Evolutionary conservation across 2,888 invertebrate genomes (phyloP).

Genomic region (Phytoseiulus persimilis): DNA sequence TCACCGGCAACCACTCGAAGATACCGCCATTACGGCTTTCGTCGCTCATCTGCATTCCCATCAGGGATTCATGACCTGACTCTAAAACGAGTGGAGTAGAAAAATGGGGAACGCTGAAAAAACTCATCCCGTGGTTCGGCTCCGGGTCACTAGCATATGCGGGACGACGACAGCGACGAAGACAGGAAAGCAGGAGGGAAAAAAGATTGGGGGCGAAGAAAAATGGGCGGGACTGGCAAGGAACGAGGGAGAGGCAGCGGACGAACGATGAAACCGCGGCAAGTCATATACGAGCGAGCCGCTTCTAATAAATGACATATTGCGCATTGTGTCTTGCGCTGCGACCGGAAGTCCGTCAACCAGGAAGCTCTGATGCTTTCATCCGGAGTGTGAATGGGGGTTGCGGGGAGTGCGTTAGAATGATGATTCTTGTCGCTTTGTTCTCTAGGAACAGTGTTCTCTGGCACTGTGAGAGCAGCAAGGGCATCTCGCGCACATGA

Average conservation of each 20-base stretch:
- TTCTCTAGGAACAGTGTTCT: neutral
- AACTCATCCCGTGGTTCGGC: neutral
- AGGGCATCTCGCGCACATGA: neutral
- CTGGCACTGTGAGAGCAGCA: neutral
- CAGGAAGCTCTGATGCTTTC: neutral
- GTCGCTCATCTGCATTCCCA: neutral
- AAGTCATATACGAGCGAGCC: neutral
- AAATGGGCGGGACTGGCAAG: neutral
- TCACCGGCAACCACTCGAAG: neutral
- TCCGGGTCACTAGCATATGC: neutral
- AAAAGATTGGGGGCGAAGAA: neutral
- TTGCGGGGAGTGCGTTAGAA: neutral
- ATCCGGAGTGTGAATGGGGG: neutral
- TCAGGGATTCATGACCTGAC: neutral
- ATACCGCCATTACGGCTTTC: too few species aligned
- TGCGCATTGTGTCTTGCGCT: neutral
- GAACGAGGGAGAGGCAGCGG: neutral
- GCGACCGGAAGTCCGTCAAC: neutral
- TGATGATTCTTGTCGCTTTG: neutral
- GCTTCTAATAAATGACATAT: conserved; percentile 5
- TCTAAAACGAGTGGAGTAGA: neutral
- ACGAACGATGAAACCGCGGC: neutral
- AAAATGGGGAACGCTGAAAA: neutral
- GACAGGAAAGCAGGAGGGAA: neutral
- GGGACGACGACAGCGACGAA: neutral